Conservation (phyloP, 2,113 vertebrate species). For the Ictalurus furcatus region DNA sequence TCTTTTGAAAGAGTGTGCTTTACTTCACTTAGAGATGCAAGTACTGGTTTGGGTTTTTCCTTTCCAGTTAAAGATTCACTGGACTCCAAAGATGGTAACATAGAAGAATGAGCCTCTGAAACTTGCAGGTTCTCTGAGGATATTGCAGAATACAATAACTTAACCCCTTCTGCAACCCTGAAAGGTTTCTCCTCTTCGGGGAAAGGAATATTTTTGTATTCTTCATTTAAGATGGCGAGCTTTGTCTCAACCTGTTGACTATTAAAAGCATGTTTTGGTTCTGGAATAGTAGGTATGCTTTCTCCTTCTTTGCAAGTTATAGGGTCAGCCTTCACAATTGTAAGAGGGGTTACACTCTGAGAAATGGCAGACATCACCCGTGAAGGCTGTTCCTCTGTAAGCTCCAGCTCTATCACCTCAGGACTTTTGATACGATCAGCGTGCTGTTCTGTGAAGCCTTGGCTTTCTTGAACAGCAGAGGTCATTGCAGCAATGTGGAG, state of each 20-base stretch:
- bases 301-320: constrained; percentile 50
- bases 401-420: constrained; percentile 58
- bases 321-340: constrained; percentile 54
- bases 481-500: constrained; percentile 62
- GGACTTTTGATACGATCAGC: constrained; percentile 69
- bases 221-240: constrained; percentile 62
- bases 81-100: constrained; percentile 48
- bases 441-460: constrained; percentile 71
- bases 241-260: constrained; percentile 61
- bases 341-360: constrained; percentile 65
- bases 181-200: constrained; percentile 62
- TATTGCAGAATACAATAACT: constrained; percentile 66
- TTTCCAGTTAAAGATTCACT: constrained; percentile 39
- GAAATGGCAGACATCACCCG: constrained; percentile 64
- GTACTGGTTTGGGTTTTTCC: constrained; percentile 47
- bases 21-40: constrained; percentile 61
- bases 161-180: constrained; percentile 64
- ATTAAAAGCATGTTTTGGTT: constrained; percentile 61
- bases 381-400: constrained; percentile 56
- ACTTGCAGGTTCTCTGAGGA: constrained; percentile 58
- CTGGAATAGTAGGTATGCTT: constrained; percentile 42
- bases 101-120: constrained; percentile 59
- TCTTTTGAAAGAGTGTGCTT: constrained; percentile 62
- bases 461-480: constrained; percentile 70
- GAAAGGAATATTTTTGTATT: constrained; percentile 13